Evolutionary conservation across 2,113 vertebrate genomes (phyloP), one percentile per base, ranked within the genome.

Genomic region (Oryzias melastigma): DNA sequence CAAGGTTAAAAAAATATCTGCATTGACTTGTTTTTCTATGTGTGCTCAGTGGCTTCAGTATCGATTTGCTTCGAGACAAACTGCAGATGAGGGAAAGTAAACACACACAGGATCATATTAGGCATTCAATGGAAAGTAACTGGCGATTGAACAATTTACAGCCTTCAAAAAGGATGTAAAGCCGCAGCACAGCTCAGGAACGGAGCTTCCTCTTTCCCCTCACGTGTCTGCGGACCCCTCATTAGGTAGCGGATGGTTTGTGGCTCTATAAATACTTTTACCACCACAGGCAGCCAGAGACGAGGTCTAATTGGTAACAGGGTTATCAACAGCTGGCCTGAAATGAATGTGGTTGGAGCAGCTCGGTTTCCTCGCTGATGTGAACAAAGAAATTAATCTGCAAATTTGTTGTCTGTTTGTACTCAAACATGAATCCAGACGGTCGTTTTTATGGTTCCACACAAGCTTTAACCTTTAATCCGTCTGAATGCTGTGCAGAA

Each of bases 241-340:
- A 80, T 85, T 83, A 78, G 70, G 78, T 74, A 3, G 16, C 10
- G 59, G 51, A 73, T 53, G 75, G 73, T 74, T 85, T 68, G 65
- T 47, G 63, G 60, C 62, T 65, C 40, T 8, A 44, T 48, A 58
- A 77, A 46, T 54, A 29, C 78, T 71, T 29, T 65, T 51, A n/a
- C 43, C 40, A 27, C 61, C 52, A 42, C 40, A 46, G 59, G 62
- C 65, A 60, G 57, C 66, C 55, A 22, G 54, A 75, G 45, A 52
- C 64, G 47, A 22, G 69, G 62, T 70, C 59, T 86, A 86, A 85
- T 80, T 85, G 69, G 64, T 73, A 63, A 88, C 81, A 86, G 64
- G 61, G 65, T 63, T 76, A 67, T 76, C 75, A 83, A 45, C 82
- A 86, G 80, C 66, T 76, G 74, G 75, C 68, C 47, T 40, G 69